These are phyloP conservation scores for Procambarus clarkii DNA, from an alignment of 1,140 invertebrate species.

Conservation along the genomic window DNA sequence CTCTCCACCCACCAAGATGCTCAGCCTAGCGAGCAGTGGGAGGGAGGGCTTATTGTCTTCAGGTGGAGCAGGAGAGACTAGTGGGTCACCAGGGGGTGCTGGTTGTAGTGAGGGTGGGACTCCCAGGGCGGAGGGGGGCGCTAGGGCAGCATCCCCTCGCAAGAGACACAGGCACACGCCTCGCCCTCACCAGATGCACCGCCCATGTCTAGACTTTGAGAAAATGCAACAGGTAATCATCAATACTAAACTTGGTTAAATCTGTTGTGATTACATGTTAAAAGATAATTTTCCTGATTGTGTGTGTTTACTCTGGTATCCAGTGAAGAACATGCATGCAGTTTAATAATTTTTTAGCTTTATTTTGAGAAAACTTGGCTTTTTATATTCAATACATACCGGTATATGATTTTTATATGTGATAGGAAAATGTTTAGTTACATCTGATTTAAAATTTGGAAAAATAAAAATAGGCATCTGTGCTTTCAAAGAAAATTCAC, in stretches of 20 bases:
- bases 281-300: background rate
- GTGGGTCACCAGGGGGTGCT: slow-evolving; percentile 26
- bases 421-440: background rate
- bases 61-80: slow-evolving; percentile 73
- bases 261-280: slow-evolving; percentile 19
- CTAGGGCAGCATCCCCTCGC: slow-evolving; percentile 75
- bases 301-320: background rate
- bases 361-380: background rate
- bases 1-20: slow-evolving; percentile 77
- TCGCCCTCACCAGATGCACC: slow-evolving; percentile 82
- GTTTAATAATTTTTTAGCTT: slow-evolving; percentile 3
- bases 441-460: background rate
- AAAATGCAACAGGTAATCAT: slow-evolving; percentile 93
- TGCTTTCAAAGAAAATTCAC: background rate
- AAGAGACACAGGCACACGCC: slow-evolving; percentile 81
- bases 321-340: slow-evolving; percentile 20
- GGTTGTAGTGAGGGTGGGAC: slow-evolving; percentile 72
- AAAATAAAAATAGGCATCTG: background rate
- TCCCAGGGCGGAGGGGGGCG: slow-evolving; percentile 62
- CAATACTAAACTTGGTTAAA: slow-evolving; percentile 58
- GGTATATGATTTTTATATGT: background rate
- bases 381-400: too few relatives aligned
- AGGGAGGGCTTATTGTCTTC: slow-evolving; percentile 65
- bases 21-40: slow-evolving; percentile 68
- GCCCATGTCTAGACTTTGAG: slow-evolving; percentile 95